These are phyloP conservation scores for Holcopasites calliopsidis DNA, from an alignment of 1,140 invertebrate species.

Conservation along the genomic window DNA sequence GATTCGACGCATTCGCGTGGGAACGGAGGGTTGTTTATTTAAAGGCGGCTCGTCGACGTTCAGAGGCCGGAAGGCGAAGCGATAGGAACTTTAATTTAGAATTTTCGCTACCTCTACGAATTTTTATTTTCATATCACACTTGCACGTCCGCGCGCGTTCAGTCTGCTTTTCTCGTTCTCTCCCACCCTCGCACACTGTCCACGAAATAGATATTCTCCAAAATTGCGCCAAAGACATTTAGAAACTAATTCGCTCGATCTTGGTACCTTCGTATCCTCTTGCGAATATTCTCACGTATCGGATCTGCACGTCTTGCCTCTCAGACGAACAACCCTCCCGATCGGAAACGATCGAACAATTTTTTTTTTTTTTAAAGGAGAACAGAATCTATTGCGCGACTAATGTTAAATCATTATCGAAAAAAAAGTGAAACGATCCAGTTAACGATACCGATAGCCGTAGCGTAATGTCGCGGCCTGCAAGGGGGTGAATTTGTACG, in stretches of 20 bases:
- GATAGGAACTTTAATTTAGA: slow-evolving; percentile 52
- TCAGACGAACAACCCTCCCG: slow-evolving; percentile 23
- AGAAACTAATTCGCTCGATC: slow-evolving; percentile 40
- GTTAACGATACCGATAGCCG: neutral
- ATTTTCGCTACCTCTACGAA: slow-evolving; percentile 44
- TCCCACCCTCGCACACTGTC: slow-evolving; percentile 1
- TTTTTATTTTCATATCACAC: slow-evolving; percentile 3
- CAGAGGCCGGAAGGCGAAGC: slow-evolving; percentile 46
- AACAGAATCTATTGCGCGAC: slow-evolving; percentile 23
- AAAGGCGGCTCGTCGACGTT: slow-evolving; percentile 24
- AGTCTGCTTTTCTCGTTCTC: too few relatives aligned
- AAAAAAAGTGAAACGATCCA: neutral
- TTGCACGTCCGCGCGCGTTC: neutral
- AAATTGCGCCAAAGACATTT: slow-evolving; percentile 41
- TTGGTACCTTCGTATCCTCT: slow-evolving; percentile 23
- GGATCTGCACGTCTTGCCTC: neutral
- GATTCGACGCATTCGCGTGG: slow-evolving; percentile 14
- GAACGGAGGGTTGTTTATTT: slow-evolving; percentile 26
- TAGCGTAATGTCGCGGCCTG: slow-evolving; percentile 1
- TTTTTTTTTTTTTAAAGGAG: neutral
- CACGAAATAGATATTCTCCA: slow-evolving; percentile 32
- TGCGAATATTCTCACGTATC: slow-evolving; percentile 20
- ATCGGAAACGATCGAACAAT: neutral
- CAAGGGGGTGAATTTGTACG: slow-evolving; percentile 5
- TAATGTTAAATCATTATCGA: slow-evolving; percentile 6